These are phyloP conservation scores for Halcyon leucocephala DNA, from an alignment of 2,797 vertebrate genomes.

Conservation along the genomic window DNA sequence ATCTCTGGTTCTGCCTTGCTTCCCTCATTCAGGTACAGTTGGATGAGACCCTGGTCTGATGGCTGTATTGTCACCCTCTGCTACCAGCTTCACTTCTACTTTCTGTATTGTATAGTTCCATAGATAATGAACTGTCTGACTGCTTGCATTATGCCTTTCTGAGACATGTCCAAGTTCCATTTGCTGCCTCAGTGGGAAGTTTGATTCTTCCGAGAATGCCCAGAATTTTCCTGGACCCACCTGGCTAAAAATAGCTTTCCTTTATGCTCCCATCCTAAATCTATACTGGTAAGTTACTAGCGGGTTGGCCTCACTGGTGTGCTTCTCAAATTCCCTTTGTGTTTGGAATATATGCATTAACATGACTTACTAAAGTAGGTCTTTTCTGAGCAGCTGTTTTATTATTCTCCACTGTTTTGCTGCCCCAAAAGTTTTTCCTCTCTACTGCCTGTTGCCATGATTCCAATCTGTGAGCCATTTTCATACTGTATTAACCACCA, in stretches of 20 bases:
- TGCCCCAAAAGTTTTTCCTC: not conserved
- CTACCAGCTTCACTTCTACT: not conserved
- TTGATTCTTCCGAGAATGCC: not conserved
- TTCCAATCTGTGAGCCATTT: not conserved
- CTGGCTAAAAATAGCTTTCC: not conserved
- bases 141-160: not conserved
- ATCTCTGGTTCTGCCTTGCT: not conserved
- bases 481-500: not conserved
- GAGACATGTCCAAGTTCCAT: not conserved
- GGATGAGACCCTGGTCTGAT: not conserved
- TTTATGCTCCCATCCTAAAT: not conserved
- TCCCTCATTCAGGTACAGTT: not conserved
- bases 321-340: accelerated
- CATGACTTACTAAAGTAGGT: not conserved
- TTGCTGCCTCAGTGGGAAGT: not conserved
- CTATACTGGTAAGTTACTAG: not conserved
- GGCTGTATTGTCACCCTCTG: not conserved
- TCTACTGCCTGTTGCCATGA: not conserved
- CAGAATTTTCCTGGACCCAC: not conserved
- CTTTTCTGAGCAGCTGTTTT: not conserved
- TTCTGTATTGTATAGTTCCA: accelerated
- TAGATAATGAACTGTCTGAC: not conserved
- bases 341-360: not conserved
- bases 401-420: not conserved
- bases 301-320: not conserved